Percentiles rank a stretch among this genome's conserved stretches.
These are phyloP conservation scores for Leptinotarsa texana DNA, from an alignment of 1,140 invertebrate genomes.

Conservation along the genomic window DNA sequence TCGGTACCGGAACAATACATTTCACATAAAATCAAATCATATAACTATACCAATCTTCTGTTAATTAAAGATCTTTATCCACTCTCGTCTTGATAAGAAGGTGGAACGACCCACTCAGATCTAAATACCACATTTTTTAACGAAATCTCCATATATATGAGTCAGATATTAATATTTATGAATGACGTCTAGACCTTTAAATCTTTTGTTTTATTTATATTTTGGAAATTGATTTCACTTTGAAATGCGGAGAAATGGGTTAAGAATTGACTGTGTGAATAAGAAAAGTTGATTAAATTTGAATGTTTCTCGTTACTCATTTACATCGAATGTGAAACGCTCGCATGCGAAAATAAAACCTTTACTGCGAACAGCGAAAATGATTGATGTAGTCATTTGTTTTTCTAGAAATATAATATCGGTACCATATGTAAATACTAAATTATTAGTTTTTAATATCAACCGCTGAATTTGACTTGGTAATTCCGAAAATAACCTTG, in stretches of 20 bases:
- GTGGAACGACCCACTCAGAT: too few species aligned
- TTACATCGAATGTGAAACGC: constrained; percentile 19
- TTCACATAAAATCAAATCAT: too few species aligned
- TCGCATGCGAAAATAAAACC: constrained; percentile 9
- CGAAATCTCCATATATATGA: neutral
- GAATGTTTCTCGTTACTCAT: constrained; percentile 4
- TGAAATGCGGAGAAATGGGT: constrained; percentile 13
- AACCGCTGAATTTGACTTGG: constrained; percentile 22
- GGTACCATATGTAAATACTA: constrained; percentile 13
- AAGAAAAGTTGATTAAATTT: constrained; percentile 18
- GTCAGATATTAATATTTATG: neutral
- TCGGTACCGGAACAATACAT: too few species aligned
- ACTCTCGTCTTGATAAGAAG: too few species aligned
- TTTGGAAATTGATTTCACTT: constrained; percentile 24
- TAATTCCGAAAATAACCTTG: constrained; percentile 20
- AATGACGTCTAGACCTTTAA: constrained; percentile 11
- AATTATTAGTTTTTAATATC: constrained; percentile 16
- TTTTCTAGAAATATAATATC: constrained; percentile 13
- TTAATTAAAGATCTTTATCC: too few species aligned
- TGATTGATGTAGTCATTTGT: constrained; percentile 19
- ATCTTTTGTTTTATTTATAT: constrained; percentile 21
- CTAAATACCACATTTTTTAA: neutral
- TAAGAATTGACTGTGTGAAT: constrained; percentile 10
- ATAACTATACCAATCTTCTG: too few species aligned
- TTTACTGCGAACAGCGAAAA: neutral